A percentile compares a stretch with the other conserved stretches of the same genome.
These are phyloP conservation scores for Oegoconia quadripuncta DNA, from an alignment of 2,888 invertebrate genomes.

Conservation along the genomic window DNA sequence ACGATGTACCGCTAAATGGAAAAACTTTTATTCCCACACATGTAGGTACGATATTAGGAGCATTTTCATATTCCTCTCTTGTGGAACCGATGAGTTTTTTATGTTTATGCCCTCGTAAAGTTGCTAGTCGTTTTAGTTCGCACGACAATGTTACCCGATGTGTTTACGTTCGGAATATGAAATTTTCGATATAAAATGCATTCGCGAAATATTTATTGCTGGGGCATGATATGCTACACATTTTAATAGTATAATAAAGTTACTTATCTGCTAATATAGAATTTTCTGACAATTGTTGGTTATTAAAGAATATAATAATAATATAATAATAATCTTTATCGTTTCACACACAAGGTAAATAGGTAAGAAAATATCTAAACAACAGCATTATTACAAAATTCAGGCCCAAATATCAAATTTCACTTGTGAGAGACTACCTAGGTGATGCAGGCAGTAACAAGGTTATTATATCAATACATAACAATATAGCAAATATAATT, in stretches of 20 bases:
- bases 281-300: background rate
- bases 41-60: constrained; percentile 55
- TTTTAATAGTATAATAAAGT: background rate
- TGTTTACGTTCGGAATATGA: constrained; percentile 59
- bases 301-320: background rate
- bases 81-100: constrained; percentile 67
- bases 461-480: no score
- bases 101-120: constrained; percentile 73
- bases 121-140: constrained; percentile 57
- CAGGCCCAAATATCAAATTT: no score
- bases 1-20: constrained; percentile 63
- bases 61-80: constrained; percentile 67
- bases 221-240: constrained; percentile 33
- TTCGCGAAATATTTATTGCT: constrained; percentile 43
- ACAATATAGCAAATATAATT: no score
- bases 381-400: no score
- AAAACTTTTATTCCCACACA: constrained; percentile 71
- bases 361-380: no score
- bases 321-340: no score
- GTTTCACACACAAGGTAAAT: no score
- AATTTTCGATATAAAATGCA: constrained; percentile 57
- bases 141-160: constrained; percentile 62
- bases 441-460: no score
- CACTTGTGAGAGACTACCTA: no score
- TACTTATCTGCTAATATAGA: background rate